These are phyloP conservation scores for Cygnus buccinator DNA, from an alignment of 2,113 vertebrate species.

Conservation along the genomic window DNA sequence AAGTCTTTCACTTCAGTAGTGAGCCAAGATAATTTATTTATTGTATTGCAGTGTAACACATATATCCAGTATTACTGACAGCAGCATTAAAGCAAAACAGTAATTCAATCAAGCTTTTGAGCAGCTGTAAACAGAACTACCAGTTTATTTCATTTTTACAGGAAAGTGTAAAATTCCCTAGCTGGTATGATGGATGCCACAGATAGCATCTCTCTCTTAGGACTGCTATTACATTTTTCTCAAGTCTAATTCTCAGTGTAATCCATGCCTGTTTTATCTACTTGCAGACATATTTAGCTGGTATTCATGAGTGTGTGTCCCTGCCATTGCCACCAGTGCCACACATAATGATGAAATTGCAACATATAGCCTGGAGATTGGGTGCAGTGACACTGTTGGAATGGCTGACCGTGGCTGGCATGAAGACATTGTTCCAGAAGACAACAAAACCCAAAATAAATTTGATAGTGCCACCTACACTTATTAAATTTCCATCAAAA, in stretches of 20 bases:
- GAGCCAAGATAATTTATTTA: background rate
- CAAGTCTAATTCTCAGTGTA: background rate
- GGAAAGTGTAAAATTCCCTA: background rate
- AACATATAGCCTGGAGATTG: background rate
- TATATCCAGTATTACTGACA: background rate
- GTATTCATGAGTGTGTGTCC: fast-evolving
- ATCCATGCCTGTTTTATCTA: background rate
- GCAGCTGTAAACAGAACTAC: background rate
- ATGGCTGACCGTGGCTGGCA: background rate
- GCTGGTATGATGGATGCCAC: background rate
- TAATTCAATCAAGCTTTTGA: background rate
- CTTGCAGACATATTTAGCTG: background rate
- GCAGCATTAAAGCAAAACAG: background rate
- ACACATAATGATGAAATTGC: background rate
- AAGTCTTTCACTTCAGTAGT: background rate
- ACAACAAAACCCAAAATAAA: background rate
- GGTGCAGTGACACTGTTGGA: background rate
- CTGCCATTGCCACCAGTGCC: background rate
- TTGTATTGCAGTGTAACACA: background rate
- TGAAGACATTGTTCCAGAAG: background rate
- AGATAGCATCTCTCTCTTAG: background rate
- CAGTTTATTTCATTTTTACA: background rate
- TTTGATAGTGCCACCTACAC: background rate
- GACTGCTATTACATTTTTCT: background rate
- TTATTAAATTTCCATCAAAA: background rate